These are phyloP conservation scores for Rhagologus leucostigma DNA, from an alignment of 2,113 vertebrate genomes.

Conservation along the genomic window DNA sequence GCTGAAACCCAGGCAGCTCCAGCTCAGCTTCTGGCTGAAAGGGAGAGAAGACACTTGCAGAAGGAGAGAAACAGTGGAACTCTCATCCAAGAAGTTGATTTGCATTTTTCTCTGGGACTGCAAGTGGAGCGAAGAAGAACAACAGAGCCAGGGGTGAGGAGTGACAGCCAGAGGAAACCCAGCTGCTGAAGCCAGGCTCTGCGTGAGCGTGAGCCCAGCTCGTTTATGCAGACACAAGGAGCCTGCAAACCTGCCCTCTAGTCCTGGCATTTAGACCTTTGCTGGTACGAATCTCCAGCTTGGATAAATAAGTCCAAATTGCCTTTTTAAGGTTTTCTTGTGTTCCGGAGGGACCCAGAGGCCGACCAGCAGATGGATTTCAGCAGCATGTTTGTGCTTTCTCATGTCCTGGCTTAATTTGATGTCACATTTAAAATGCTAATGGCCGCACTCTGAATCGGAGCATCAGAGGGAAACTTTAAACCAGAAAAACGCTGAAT, in stretches of 20 bases:
- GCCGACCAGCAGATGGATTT: neutral
- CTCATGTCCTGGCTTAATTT: neutral
- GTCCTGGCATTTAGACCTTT: neutral
- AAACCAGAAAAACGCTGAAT: neutral
- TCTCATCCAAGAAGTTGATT: rapidly evolving
- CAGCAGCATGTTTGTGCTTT: neutral
- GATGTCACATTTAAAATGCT: conserved; percentile 34
- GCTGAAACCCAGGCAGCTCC: neutral
- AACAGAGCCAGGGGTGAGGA: neutral
- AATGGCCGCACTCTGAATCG: neutral
- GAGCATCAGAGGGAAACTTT: conserved; percentile 1
- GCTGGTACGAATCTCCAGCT: neutral
- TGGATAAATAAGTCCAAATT: neutral
- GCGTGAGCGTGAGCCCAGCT: neutral
- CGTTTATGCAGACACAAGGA: neutral
- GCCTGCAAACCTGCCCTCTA: neutral
- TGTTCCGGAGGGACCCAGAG: neutral
- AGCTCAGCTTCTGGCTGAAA: too few species aligned
- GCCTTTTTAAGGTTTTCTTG: neutral
- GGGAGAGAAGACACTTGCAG: neutral
- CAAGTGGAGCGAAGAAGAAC: neutral
- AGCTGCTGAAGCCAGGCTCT: neutral
- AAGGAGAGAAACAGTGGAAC: too few species aligned
- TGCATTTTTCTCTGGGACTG: neutral
- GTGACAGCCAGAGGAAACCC: neutral